Conservation (phyloP, 2,888 invertebrate genomes). For the Scelioninae gen. 2 region DNA sequence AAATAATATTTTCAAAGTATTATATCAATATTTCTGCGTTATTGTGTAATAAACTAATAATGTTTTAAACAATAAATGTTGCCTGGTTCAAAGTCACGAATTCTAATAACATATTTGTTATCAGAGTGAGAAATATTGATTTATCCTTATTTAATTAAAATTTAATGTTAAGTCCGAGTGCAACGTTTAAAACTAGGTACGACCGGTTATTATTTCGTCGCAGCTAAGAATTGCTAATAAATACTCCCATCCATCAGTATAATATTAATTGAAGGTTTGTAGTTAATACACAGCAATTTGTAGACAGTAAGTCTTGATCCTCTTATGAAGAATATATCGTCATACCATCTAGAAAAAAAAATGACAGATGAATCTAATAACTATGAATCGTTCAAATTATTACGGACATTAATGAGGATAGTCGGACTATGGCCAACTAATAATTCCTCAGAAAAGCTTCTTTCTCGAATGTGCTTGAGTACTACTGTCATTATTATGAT, state of each 20-base stretch:
- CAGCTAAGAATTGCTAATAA: not conserved
- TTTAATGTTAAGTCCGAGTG: not conserved
- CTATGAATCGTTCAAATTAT: slow-evolving; percentile 17
- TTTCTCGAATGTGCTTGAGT: not conserved
- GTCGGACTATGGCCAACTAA: slow-evolving; percentile 25
- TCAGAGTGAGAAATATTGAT: not conserved
- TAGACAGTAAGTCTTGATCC: not conserved
- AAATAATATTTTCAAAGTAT: too few species aligned
- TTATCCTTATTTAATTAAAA: not conserved
- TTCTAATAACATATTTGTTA: too few species aligned
- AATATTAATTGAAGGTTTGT: slow-evolving; percentile 1
- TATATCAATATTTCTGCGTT: too few species aligned
- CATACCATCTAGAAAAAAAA: not conserved
- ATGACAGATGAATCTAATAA: not conserved
- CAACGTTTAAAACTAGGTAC: not conserved
- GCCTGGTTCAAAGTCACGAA: too few species aligned
- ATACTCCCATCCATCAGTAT: not conserved
- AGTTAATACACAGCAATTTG: slow-evolving; percentile 4
- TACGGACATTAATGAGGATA: slow-evolving; percentile 19
- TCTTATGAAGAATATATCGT: not conserved
- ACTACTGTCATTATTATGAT: not conserved
- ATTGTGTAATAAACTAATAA: too few species aligned
- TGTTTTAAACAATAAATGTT: too few species aligned
- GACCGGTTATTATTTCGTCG: not conserved
- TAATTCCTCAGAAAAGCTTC: slow-evolving; percentile 4